phyloP scores from a whole-genome alignment of 2,113 vertebrate species.

The Oryctolagus cuniculus region mOryCun1.1 NC_091435.1:172993501-172994000 shows the following conservation, averaged over 20 bases:
- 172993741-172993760: background rate
- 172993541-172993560: background rate
- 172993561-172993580: background rate
- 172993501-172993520: background rate
- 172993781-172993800: too few species aligned
- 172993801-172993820: too few species aligned
- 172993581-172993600: background rate
- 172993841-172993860: too few species aligned
- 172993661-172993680: background rate
- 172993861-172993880: too few species aligned
- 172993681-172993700: background rate
- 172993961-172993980: too few species aligned
- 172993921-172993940: too few species aligned
- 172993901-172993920: too few species aligned
- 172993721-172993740: background rate
- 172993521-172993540: background rate
- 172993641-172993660: background rate
- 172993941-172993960: too few species aligned
- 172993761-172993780: background rate
- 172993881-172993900: too few species aligned
- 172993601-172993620: background rate
- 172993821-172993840: too few species aligned
- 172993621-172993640: background rate
- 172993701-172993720: background rate
- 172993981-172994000: too few species aligned